A percentile compares a stretch with the other conserved stretches of the same genome.
Conservation (phyloP, 2,797 vertebrate genomes). For the Pachyuromys duprasi region DNA sequence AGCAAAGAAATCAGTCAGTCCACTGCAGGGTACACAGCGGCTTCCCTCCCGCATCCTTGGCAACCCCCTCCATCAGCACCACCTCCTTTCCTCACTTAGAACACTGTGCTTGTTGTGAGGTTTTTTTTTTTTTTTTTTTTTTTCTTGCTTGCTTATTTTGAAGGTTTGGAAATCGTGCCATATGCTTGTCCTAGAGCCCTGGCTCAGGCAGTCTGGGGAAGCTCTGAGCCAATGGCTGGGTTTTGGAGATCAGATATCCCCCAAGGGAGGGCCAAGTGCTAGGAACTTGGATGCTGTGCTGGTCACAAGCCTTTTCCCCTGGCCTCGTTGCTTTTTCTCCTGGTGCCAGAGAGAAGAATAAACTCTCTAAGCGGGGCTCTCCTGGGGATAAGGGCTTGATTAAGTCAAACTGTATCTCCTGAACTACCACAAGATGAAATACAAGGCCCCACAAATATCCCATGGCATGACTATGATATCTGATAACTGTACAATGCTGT, state of each 20-base stretch:
- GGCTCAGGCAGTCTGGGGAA: constrained; percentile 19
- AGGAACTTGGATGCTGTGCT: not conserved
- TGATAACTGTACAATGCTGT: not conserved
- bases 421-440: not conserved
- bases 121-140: not conserved
- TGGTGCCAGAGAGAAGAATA: not conserved
- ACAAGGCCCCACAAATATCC: not conserved
- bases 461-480: not conserved
- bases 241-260: constrained; percentile 36
- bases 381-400: not conserved
- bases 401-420: not conserved
- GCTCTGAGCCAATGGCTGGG: not conserved
- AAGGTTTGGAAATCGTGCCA: constrained; percentile 47
- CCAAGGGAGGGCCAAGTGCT: not conserved
- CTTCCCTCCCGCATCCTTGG: not conserved
- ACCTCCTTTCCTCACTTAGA: not conserved
- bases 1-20: not conserved
- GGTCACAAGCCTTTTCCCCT: not conserved
- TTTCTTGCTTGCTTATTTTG: constrained; percentile 58
- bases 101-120: not conserved
- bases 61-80: not conserved
- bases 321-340: not conserved
- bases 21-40: not conserved
- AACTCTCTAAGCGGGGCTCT: not conserved
- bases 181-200: not conserved